A percentile compares a stretch with the other conserved stretches of the same genome.
These are phyloP conservation scores for Ennomos erosarius DNA, from an alignment of 2,888 invertebrate species.

Conservation along the genomic window DNA sequence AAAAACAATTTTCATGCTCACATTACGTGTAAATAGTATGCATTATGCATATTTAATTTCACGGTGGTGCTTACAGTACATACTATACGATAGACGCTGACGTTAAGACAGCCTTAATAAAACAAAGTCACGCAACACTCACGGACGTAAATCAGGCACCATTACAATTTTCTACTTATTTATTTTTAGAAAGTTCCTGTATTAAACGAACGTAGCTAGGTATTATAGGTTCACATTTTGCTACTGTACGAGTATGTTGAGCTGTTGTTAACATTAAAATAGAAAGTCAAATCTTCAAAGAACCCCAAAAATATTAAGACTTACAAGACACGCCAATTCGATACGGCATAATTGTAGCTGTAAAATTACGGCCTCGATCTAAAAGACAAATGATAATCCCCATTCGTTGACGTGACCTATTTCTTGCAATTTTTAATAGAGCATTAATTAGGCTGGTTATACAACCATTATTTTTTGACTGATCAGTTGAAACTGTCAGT, in stretches of 20 bases:
- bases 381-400: slow-evolving; percentile 12
- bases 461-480: too few relatives aligned
- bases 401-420: slow-evolving; percentile 26
- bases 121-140: slow-evolving; percentile 8
- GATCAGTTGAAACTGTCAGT: too few relatives aligned
- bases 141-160: too few relatives aligned
- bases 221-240: too few relatives aligned
- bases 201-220: too few relatives aligned
- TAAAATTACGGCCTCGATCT: slow-evolving; percentile 32
- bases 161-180: too few relatives aligned
- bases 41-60: background rate
- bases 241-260: too few relatives aligned
- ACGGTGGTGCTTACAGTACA: background rate
- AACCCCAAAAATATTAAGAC: slow-evolving; percentile 21
- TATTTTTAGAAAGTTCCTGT: too few relatives aligned
- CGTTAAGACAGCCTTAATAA: background rate
- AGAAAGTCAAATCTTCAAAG: background rate
- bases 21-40: too few relatives aligned
- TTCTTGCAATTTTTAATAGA: slow-evolving; percentile 30
- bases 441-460: background rate
- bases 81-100: too few relatives aligned
- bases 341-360: slow-evolving; percentile 36
- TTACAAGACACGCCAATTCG: slow-evolving; percentile 31
- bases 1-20: too few relatives aligned
- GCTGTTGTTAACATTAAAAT: background rate